Conservation (phyloP, 2,113 vertebrate species). For the Gavia stellata region DNA sequence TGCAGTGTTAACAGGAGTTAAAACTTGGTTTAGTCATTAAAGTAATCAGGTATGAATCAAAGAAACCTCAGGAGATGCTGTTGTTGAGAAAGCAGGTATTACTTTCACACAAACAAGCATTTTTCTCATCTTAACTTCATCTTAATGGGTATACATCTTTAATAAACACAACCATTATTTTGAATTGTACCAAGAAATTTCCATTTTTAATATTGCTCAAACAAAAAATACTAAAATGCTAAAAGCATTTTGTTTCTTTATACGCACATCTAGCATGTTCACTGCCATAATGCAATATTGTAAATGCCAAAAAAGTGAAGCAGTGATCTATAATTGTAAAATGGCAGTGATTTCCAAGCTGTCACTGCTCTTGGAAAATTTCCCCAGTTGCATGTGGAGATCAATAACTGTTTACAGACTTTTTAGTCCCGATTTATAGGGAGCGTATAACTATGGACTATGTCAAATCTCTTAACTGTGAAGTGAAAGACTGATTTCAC, state of each 20-base stretch:
- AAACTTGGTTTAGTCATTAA: slow-evolving; percentile 25
- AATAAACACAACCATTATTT: slow-evolving; percentile 45
- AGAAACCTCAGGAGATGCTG: slow-evolving; percentile 14
- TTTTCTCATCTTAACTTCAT: slow-evolving; percentile 3
- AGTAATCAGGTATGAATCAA: slow-evolving; percentile 36
- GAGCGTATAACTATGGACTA: neutral
- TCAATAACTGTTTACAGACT: slow-evolving; percentile 56
- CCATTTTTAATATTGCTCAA: neutral
- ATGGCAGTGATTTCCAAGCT: slow-evolving; percentile 58
- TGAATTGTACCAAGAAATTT: slow-evolving; percentile 22
- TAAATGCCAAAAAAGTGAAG: slow-evolving; percentile 49
- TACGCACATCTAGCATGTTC: neutral
- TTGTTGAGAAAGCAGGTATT: slow-evolving; percentile 23
- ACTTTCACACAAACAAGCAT: slow-evolving; percentile 45
- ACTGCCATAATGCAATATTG: slow-evolving; percentile 17
- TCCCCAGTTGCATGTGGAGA: slow-evolving; percentile 54
- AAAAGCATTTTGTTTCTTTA: neutral
- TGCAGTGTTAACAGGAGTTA: neutral
- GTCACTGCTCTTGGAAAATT: slow-evolving; percentile 57
- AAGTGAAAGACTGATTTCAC: slow-evolving; percentile 6
- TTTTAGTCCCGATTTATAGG: slow-evolving; percentile 24
- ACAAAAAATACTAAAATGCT: slow-evolving; percentile 15
- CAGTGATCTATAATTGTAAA: slow-evolving; percentile 50
- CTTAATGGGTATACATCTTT: slow-evolving; percentile 9
- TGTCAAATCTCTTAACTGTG: slow-evolving; percentile 8